Evolutionary conservation across 2,888 invertebrate genomes (phyloP), one percentile per base, ranked within the genome.

Genomic region (Malthinus seriepunctatus): DNA sequence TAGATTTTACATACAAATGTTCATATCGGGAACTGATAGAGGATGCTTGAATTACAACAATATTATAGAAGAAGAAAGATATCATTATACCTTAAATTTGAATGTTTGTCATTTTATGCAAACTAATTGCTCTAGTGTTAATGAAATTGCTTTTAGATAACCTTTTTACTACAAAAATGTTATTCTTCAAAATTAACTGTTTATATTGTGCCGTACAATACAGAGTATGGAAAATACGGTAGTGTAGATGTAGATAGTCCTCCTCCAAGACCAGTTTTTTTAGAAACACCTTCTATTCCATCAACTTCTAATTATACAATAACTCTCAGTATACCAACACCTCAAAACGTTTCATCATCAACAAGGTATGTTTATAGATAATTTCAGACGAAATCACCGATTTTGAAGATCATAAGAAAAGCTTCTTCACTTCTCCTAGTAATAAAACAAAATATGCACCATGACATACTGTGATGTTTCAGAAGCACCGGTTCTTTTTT

Each of bases 21-120:
- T 23, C 9, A 37, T 10, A 35, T 35, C 54, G 12, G 9, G 2
- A 8, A 15, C 1, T 6, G n/a, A n/a, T n/a, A 5, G 8, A 15
- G 9, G n/a, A 8, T 60, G 55, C 15, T 31, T n/a, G 8, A 5
- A 34, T 0, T 9, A 3, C 4, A 1, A 7, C 9, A 14, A 23
- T 51, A 14, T 38, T 23, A 44, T 59, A 10, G 55, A 12, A 32
- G 60, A 60, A 54, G 31, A 64, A n/a, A 57, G 50, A 3, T 65
- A 63, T 48, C 52, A 56, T 8, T 32, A 46, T 14, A 54, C 52
- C 3, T 23, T 23, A 3, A 23, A 23, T 23, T 23, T 23, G 3
- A 23, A 23, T 23, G 23, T 23, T 23, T 3, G 23, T 23, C 5
- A 23, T n/a, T 23, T 23, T 23, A 23, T 3, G 5, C 2, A 23